A percentile compares a stretch with the other conserved stretches of the same genome.
Conservation (phyloP, 2,797 vertebrate species). For the Nannoperca australis region DNA sequence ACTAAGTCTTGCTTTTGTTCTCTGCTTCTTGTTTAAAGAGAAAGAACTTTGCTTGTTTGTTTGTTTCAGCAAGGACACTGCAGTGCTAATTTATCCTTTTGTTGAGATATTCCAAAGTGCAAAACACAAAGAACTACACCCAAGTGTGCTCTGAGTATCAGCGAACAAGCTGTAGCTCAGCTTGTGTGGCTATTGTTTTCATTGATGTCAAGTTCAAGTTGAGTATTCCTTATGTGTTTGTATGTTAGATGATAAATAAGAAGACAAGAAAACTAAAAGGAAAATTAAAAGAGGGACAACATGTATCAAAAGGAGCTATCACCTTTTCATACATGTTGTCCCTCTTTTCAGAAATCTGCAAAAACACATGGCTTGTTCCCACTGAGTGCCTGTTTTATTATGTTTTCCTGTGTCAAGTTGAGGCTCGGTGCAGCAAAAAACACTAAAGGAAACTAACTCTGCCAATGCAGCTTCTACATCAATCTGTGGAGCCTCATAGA, state of each 20-base stretch:
- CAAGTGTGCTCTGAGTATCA: constrained; percentile 31
- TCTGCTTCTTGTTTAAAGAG: constrained; percentile 5
- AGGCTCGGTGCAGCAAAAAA: constrained; percentile 10
- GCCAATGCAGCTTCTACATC: constrained; percentile 38
- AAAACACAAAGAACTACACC: constrained; percentile 38
- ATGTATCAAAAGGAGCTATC: not conserved
- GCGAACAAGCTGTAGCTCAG: constrained; percentile 2
- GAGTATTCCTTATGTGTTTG: constrained; percentile 8
- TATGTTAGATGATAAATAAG: constrained; percentile 16
- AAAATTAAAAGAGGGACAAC: constrained; percentile 22
- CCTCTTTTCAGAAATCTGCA: constrained; percentile 23
- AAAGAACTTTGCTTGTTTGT: constrained; percentile 16
- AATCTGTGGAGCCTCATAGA: constrained; percentile 24
- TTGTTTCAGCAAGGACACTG: constrained; percentile 37
- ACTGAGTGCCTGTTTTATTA: constrained; percentile 11
- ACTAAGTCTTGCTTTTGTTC: constrained; percentile 33
- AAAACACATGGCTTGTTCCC: constrained; percentile 10
- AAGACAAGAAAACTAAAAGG: constrained; percentile 4
- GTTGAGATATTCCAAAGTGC: constrained; percentile 28
- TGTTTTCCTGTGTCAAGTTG: constrained; percentile 22
- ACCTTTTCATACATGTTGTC: not conserved
- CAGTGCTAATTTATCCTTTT: constrained; percentile 45
- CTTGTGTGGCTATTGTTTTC: constrained; percentile 21
- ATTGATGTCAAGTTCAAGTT: constrained; percentile 7
- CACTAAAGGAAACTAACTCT: constrained; percentile 38